Conservation (phyloP, 2,797 vertebrate genomes). For the Uromys caudimaculatus region DNA sequence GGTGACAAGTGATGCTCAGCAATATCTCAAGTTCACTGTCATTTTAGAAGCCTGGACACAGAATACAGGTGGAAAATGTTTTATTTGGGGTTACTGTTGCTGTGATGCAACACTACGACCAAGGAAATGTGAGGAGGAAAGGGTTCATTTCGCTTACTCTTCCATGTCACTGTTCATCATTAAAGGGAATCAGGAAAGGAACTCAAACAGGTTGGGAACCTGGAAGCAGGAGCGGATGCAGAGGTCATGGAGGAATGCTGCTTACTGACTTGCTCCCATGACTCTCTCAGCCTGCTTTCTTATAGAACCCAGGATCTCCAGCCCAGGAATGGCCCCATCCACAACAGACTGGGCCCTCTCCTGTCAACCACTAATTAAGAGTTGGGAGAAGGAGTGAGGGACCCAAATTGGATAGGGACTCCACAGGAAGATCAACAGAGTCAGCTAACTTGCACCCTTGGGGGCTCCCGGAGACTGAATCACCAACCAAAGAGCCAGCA, state of each 20-base stretch:
- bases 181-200: neutral
- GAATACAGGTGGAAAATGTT: neutral
- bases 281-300: neutral
- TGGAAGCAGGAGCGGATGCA: neutral
- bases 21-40: slow-evolving; percentile 64
- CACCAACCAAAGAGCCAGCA: too few species aligned
- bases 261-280: neutral
- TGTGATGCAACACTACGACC: neutral
- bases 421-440: too few species aligned
- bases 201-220: neutral
- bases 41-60: slow-evolving; percentile 55
- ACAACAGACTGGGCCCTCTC: too few species aligned
- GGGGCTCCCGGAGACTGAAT: too few species aligned
- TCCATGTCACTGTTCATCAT: neutral
- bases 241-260: neutral
- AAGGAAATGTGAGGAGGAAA: neutral
- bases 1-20: slow-evolving; percentile 49
- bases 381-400: too few species aligned
- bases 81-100: neutral
- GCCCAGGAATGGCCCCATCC: neutral
- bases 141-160: too few species aligned
- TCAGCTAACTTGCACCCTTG: too few species aligned
- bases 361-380: neutral
- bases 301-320: neutral
- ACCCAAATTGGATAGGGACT: too few species aligned